Evolutionary conservation across 2,888 invertebrate genomes (phyloP).

Genomic region (Carpatolechia fugitivella): DNA sequence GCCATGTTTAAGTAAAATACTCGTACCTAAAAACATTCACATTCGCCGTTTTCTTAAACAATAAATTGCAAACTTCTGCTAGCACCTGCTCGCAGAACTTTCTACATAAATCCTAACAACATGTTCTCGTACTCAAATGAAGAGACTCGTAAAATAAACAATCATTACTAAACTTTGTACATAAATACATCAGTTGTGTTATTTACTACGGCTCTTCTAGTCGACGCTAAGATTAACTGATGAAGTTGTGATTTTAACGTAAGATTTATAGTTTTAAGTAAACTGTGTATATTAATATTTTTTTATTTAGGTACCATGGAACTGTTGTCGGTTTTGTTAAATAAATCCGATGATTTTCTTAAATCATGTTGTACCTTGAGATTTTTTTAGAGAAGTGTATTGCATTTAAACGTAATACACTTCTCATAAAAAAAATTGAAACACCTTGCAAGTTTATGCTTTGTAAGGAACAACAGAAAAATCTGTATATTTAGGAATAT

Average conservation of each 20-base stretch:
- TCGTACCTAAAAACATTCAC: conserved; percentile 5
- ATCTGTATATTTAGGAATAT: no score
- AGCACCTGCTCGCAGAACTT: conserved; percentile 33
- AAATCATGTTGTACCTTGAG: no score
- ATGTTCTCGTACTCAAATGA: neutral
- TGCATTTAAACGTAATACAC: no score
- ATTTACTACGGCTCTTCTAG: conserved; percentile 43
- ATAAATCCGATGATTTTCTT: no score
- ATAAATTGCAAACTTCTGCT: conserved; percentile 30
- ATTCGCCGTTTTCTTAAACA: conserved; percentile 13
- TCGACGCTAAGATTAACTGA: conserved; percentile 40
- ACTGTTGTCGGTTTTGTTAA: no score
- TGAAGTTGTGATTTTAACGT: conserved; percentile 27
- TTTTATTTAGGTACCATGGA: no score
- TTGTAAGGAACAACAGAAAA: no score
- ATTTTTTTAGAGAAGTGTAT: no score
- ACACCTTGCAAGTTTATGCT: no score
- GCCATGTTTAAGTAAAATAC: no score
- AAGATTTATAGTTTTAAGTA: conserved; percentile 7
- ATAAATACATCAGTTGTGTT: conserved; percentile 33
- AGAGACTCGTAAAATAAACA: conserved; percentile 34
- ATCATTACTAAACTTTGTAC: conserved; percentile 20
- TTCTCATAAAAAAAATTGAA: no score
- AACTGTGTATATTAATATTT: neutral
- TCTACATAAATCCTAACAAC: conserved; percentile 26